phyloP scores from a whole-genome alignment of 2,113 vertebrate genomes.

The Pholis gunnellus region DNA sequence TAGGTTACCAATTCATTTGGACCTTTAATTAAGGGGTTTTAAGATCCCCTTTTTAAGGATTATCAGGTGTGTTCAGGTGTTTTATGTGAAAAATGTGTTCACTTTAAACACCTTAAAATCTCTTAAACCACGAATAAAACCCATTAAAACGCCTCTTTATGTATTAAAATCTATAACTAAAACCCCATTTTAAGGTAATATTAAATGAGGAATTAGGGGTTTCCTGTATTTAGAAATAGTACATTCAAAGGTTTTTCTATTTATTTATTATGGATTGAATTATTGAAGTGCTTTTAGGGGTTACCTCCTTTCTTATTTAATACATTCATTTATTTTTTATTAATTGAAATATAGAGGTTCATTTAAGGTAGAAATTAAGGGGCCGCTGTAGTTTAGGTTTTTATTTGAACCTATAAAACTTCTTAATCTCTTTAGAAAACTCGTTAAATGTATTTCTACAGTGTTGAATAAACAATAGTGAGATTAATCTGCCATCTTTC shows the following conservation, averaged over 20 bases:
- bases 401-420: background rate
- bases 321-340: background rate
- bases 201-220: too few species aligned
- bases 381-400: too few species aligned
- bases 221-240: background rate
- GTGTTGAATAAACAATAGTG: background rate
- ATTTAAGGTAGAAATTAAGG: background rate
- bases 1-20: background rate
- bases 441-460: background rate
- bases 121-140: background rate
- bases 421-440: background rate
- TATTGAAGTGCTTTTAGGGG: background rate
- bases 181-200: background rate
- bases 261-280: background rate
- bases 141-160: background rate
- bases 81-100: background rate
- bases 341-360: background rate
- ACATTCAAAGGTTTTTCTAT: background rate
- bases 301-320: too few species aligned
- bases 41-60: background rate
- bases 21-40: background rate
- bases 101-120: background rate
- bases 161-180: background rate
- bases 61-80: background rate
- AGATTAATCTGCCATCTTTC: too few species aligned